Conservation (phyloP, 1,140 invertebrate species). For the Lepidostoma basale region DNA sequence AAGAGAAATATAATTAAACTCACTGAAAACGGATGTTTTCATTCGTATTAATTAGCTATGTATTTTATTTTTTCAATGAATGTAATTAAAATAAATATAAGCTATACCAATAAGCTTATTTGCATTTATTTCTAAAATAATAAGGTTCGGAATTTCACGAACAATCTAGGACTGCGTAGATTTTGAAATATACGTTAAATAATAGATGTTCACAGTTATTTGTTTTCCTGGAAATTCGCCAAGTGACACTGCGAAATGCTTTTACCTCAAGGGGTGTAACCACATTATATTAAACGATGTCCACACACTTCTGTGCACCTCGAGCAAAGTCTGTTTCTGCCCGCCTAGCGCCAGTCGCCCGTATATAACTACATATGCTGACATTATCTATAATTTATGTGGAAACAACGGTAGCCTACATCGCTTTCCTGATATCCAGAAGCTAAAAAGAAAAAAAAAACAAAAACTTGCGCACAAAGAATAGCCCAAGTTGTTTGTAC, state of each 20-base stretch:
- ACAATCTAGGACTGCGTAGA: not conserved
- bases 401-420: constrained; percentile 13
- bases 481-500: too few relatives aligned
- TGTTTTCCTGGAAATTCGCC: constrained; percentile 34
- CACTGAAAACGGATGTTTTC: too few relatives aligned
- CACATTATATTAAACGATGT: too few relatives aligned
- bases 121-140: too few relatives aligned
- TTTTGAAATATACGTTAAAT: too few relatives aligned
- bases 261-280: constrained; percentile 35
- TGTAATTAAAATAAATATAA: too few relatives aligned
- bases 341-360: not conserved
- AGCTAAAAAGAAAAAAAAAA: constrained; percentile 8
- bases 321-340: not conserved
- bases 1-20: too few relatives aligned
- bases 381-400: constrained; percentile 43
- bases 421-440: not conserved
- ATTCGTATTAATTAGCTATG: too few relatives aligned
- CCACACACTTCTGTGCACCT: not conserved
- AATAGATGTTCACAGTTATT: not conserved
- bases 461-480: constrained; percentile 22
- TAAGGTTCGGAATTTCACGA: too few relatives aligned
- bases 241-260: constrained; percentile 39
- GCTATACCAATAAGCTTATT: too few relatives aligned
- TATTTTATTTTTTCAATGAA: not conserved
- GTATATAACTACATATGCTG: constrained; percentile 26